Evolutionary conservation across 64 coral and sea anemone species (phyloP).

Genomic region (Platygyra sinensis): DNA sequence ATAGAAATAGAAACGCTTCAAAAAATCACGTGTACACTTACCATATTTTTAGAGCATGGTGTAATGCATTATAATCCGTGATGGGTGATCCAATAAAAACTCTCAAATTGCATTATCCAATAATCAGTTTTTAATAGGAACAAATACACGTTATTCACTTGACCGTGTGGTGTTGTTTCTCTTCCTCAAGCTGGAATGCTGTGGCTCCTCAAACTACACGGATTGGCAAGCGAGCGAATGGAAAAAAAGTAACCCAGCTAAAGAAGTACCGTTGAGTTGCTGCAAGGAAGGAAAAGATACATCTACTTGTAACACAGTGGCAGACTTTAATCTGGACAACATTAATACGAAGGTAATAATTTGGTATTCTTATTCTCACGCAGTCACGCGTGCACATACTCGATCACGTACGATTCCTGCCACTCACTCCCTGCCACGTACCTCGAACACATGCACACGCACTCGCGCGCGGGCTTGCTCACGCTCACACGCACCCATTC

Average conservation of each 20-base stretch:
- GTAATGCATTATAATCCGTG: too few relatives aligned
- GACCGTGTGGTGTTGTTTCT: not conserved
- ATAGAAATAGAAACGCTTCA: too few relatives aligned
- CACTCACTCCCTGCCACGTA: too few relatives aligned
- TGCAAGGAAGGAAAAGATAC: constrained; percentile 46
- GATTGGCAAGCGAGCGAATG: constrained; percentile 62
- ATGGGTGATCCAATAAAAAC: too few relatives aligned
- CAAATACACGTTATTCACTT: not conserved
- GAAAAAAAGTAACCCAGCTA: constrained; percentile 3
- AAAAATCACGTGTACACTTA: too few relatives aligned
- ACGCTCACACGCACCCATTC: too few relatives aligned
- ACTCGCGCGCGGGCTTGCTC: too few relatives aligned
- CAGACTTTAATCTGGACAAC: not conserved
- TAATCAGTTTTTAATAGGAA: not conserved
- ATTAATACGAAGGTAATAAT: constrained; percentile 9
- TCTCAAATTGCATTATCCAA: too few relatives aligned
- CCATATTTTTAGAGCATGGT: too few relatives aligned
- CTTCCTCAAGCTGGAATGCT: constrained; percentile 64
- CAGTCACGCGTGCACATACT: too few relatives aligned
- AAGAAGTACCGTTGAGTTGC: constrained; percentile 72
- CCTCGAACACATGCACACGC: too few relatives aligned
- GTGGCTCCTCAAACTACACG: constrained; percentile 8
- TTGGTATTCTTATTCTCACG: not conserved
- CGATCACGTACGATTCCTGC: too few relatives aligned
- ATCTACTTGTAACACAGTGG: constrained; percentile 17